A percentile compares a stretch with the other conserved stretches of the same genome.
These are phyloP conservation scores for Venustaconcha ellipsiformis DNA, from an alignment of 1,140 invertebrate species.

Conservation along the genomic window DNA sequence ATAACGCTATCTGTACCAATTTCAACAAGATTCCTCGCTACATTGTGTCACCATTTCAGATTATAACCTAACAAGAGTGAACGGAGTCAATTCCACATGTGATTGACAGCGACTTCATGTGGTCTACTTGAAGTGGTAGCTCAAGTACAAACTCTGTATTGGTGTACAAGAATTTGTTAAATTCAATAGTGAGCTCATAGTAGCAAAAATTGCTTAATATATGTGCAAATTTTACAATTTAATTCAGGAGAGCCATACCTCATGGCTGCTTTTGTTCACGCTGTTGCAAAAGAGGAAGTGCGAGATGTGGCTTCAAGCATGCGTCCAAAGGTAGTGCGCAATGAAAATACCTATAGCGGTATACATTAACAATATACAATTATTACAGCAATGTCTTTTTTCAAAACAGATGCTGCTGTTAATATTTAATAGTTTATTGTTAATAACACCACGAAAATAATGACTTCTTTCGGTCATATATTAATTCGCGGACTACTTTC, in stretches of 20 bases:
- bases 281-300: constrained; percentile 51
- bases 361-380: neutral
- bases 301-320: neutral
- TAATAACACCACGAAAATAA: constrained; percentile 2
- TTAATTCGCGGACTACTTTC: neutral
- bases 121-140: too few species aligned
- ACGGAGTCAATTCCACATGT: too few species aligned
- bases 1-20: too few species aligned
- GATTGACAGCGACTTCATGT: too few species aligned
- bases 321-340: constrained; percentile 7
- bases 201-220: too few species aligned
- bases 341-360: neutral
- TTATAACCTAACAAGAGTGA: too few species aligned
- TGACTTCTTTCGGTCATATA: neutral
- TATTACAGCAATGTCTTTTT: neutral
- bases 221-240: too few species aligned
- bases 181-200: too few species aligned
- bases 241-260: constrained; percentile 23
- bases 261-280: constrained; percentile 50
- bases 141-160: too few species aligned
- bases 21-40: too few species aligned
- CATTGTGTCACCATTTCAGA: too few species aligned
- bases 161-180: too few species aligned
- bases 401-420: constrained; percentile 9
- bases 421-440: constrained; percentile 1